Conservation (phyloP, 2,888 invertebrate species). For the Lithophane ornitopus region DNA sequence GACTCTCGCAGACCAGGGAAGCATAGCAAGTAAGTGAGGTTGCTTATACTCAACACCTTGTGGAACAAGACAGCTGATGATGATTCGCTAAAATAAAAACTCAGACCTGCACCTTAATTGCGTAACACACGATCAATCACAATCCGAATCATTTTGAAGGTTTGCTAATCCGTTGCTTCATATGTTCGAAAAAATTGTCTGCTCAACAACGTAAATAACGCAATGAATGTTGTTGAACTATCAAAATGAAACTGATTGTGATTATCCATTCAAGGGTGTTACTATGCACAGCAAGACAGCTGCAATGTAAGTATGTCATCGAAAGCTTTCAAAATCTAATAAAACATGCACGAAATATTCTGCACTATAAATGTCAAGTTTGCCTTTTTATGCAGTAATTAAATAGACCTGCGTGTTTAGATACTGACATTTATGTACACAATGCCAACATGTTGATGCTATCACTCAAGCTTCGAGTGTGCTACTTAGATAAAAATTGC, state of each 20-base stretch:
- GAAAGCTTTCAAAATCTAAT: slow-evolving; percentile 11
- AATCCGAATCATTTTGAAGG: too few species aligned
- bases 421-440: slow-evolving; percentile 61
- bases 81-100: not conserved
- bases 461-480: slow-evolving; percentile 56
- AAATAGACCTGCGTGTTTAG: slow-evolving; percentile 45
- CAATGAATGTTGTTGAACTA: too few species aligned
- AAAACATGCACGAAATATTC: slow-evolving; percentile 11
- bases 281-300: not conserved
- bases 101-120: too few species aligned
- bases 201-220: too few species aligned
- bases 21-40: not conserved
- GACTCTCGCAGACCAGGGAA: not conserved
- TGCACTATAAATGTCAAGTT: slow-evolving; percentile 51
- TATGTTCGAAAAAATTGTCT: too few species aligned
- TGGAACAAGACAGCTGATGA: not conserved
- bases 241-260: too few species aligned
- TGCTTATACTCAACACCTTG: not conserved
- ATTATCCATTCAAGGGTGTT: not conserved
- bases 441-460: slow-evolving; percentile 55
- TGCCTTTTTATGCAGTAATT: slow-evolving; percentile 38
- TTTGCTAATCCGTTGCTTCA: too few species aligned
- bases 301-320: slow-evolving; percentile 15
- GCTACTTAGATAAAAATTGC: slow-evolving; percentile 54
- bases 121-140: too few species aligned